These are phyloP conservation scores for Himantopus leucocephalus DNA, from an alignment of 2,113 vertebrate genomes.

Conservation along the genomic window DNA sequence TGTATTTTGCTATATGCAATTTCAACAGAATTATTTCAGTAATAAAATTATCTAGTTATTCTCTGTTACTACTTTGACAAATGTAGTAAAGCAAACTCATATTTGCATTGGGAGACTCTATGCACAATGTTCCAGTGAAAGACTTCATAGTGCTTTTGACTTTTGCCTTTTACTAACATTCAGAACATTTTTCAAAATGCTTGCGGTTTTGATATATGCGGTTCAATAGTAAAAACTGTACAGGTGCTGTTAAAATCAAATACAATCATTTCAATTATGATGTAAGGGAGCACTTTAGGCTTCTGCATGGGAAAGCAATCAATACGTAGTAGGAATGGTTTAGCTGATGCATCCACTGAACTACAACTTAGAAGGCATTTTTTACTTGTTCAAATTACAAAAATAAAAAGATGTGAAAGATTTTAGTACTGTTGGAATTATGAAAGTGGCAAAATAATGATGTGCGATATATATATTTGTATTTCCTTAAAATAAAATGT, in stretches of 20 bases:
- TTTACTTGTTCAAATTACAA: neutral
- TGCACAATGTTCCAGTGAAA: neutral
- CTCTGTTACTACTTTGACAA: neutral
- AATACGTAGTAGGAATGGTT: neutral
- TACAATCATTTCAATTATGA: neutral
- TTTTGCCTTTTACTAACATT: neutral
- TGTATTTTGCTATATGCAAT: neutral
- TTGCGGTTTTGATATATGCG: neutral
- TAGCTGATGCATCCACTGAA: neutral
- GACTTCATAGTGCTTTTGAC: neutral
- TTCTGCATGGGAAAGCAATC: neutral
- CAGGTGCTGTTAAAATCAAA: neutral
- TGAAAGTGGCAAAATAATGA: neutral
- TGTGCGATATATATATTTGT: neutral
- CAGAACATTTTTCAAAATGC: neutral
- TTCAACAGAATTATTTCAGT: neutral
- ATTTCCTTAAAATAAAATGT: neutral
- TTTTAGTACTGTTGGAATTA: neutral
- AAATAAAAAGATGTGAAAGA: neutral
- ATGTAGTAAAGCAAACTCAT: neutral
- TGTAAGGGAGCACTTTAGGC: neutral
- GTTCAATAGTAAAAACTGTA: neutral
- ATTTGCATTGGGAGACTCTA: neutral
- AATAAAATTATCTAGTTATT: neutral
- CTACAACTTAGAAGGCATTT: neutral